A percentile compares a stretch with the other conserved stretches of the same genome.
Conservation (phyloP, 2,797 vertebrate species). For the Smutsia temminckii region DNA sequence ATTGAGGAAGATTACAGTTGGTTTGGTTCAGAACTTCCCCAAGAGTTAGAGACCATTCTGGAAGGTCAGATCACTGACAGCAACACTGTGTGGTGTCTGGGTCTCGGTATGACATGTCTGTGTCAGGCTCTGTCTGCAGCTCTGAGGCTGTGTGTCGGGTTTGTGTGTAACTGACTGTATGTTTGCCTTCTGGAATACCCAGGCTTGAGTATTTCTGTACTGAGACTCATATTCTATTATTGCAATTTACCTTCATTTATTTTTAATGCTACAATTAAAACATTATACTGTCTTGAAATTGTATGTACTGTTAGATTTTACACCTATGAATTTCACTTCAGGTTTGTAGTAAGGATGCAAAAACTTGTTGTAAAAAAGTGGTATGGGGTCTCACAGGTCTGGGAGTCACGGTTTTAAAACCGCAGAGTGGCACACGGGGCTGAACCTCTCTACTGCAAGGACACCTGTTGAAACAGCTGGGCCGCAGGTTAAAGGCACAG, state of each 20-base stretch:
- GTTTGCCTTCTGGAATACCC: rapidly evolving
- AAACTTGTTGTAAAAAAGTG: neutral
- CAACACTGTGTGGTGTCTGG: rapidly evolving
- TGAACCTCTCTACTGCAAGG: rapidly evolving
- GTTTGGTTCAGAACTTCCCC: neutral
- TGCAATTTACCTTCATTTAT: neutral
- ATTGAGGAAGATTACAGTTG: neutral
- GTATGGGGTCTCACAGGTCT: neutral
- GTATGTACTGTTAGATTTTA: neutral
- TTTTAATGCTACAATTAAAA: neutral
- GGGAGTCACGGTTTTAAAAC: neutral
- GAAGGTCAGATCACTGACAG: neutral
- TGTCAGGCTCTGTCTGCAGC: rapidly evolving
- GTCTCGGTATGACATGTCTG: rapidly evolving
- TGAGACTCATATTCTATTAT: neutral
- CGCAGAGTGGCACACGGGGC: rapidly evolving
- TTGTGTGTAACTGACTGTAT: rapidly evolving
- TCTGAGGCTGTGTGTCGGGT: rapidly evolving
- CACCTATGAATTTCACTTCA: neutral
- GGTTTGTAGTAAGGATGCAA: neutral
- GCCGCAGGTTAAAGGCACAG: neutral
- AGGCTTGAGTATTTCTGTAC: neutral
- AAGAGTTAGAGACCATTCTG: neutral
- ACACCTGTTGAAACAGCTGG: rapidly evolving
- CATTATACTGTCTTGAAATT: neutral